These are phyloP conservation scores for Girardinichthys multiradiatus DNA, from an alignment of 2,113 vertebrate genomes.

Conservation along the genomic window DNA sequence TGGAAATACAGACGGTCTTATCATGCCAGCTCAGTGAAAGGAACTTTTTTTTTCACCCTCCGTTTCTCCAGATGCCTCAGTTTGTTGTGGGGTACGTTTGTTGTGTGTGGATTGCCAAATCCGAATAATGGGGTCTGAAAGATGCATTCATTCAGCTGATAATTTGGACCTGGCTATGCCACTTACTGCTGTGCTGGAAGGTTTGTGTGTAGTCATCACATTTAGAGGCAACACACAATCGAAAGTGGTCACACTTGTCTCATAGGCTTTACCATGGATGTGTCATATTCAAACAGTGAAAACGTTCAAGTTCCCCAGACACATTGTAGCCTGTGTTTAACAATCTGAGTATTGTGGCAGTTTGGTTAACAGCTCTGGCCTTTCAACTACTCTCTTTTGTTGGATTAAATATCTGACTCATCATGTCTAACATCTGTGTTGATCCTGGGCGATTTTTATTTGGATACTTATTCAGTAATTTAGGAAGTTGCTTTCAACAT, in stretches of 20 bases:
- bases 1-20: constrained; percentile 79
- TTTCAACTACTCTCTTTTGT: constrained; percentile 18
- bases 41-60: constrained; percentile 61
- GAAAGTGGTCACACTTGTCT: constrained; percentile 70
- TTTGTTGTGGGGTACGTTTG: constrained; percentile 75
- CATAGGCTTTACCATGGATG: constrained; percentile 57
- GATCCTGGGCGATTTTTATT: constrained; percentile 10
- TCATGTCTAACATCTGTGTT: constrained; percentile 6
- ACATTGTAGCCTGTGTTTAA: constrained; percentile 24
- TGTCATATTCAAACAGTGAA: constrained; percentile 66
- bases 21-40: constrained; percentile 79
- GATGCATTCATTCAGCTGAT: constrained; percentile 79
- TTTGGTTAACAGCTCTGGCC: constrained; percentile 44
- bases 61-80: constrained; percentile 60
- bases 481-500: background rate
- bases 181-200: constrained; percentile 65
- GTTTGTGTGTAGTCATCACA: constrained; percentile 72
- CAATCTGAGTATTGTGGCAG: constrained; percentile 30
- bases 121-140: constrained; percentile 76
- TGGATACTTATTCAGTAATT: background rate
- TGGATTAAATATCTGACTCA: constrained; percentile 17
- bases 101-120: constrained; percentile 68
- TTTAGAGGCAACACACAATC: constrained; percentile 67
- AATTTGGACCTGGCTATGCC: constrained; percentile 72
- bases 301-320: constrained; percentile 41